Evolutionary conservation across 2,888 invertebrate species (phyloP), one percentile per base, ranked within the genome.

Genomic region (Dryococelus australis): DNA sequence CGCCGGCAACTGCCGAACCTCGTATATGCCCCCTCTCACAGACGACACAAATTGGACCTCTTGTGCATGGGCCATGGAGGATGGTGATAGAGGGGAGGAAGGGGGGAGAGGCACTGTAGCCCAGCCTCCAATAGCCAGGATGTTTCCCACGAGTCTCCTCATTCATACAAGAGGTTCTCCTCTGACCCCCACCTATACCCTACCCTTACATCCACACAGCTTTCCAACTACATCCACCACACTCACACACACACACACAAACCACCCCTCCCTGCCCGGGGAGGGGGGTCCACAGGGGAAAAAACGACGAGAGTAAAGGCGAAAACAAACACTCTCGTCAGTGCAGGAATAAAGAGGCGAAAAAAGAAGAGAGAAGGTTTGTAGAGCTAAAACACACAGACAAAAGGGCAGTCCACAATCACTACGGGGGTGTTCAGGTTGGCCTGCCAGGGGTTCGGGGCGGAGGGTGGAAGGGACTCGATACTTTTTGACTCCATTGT

Each of bases 401-500:
- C 65, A 65, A 65, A 51, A 65, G 65, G 65, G 24, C 65, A 65
- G 65, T 65, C 65, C 8, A 65, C 65, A 65, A 35, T 83, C 43
- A 83, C 43, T 83, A 83, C 83, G 83, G 83, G 83, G 83, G 83
- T 65, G 65, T 65, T 65, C 65, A 65, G 65, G 27, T 35, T 13
- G 28, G 83, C 3, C 24, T 27, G 80, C n/a, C 26, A 24, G 80
- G n/a, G 80, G 24, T 13, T 20, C 4, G 28, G n/a, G 26, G 80
- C 16, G 79, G 79, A 20, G 16, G 83, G 28, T 26, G 83, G 10
- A 6, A 10, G n/a, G 83, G 28, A 83, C 35, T 35, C 83, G 83
- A 83, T 83, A 83, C 83, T 83, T 83, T 83, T 83, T 83, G 83
- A 83, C 83, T 83, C 43, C 83, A 83, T 83, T 83, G 83, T 83